Base-by-base conservation (phyloP, 2,888 invertebrate genomes). In the Macaria notata region DNA sequence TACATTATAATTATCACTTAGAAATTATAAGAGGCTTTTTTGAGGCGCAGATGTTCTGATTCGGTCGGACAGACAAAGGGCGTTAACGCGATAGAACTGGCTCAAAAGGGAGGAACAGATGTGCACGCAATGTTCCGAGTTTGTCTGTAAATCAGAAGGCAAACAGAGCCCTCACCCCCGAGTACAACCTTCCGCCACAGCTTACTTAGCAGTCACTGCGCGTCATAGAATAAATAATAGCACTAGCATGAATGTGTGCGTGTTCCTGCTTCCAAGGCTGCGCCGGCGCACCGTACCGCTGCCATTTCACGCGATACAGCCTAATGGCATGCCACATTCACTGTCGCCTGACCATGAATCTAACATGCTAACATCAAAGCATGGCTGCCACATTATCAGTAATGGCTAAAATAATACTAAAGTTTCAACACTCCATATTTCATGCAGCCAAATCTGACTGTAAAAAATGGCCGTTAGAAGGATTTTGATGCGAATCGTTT, bases 131-230 rank as follows among this genome's bases (percentile, higher is more conserved):
- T 83, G 36, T 43, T 9, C 39, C 72, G 84, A 78, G 77, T 88
- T 88, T 88, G 85, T 81, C 83, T 88, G 90, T 89, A 79, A 90
- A 91, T 90, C 85, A 88, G 75, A 83, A 78, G 72, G 76, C 83
- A 90, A 89, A 91, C 82, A 89, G 71, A 76, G 72, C 78, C 73
- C 82, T 77, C 81, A 81, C 76, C 66, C 53, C 57, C 64, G 66
- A 60, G 46, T 59, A 69, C 65, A 63, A 62, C 58, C 49, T 58
- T 31, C 41, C 0, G 47, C 48, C 46, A 61, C 42, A 54, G 57
- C 9, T 53, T 56, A 54, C 49, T 30, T 45, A 41, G 49, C 44
- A 61, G 49, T 53, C 30, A 49, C 47, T 41, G 5, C 41, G 19
- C 41, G 41, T n/a, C 41, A 41, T 4, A 41, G 41, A 41, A 41